Base-by-base conservation (phyloP, 2,113 vertebrate species). In the Circaetus gallicus region DNA sequence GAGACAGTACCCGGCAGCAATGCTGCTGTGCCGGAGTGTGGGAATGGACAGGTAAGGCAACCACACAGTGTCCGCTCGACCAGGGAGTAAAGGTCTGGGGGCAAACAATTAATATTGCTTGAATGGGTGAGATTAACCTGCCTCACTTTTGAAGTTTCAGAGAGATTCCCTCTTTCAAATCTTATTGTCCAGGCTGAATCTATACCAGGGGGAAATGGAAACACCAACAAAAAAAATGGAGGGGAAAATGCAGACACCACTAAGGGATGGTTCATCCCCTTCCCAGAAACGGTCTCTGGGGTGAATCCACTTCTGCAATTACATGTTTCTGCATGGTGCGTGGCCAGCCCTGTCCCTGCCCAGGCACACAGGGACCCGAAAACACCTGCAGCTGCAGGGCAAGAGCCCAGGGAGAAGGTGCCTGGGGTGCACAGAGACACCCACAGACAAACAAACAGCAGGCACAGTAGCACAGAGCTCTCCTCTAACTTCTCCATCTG, bases 301-400 rank as follows among this genome's bases (percentile, higher is more conserved):
- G 8, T 38, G 32, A 36, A 43, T 6, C 63, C 8, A 3, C 21
- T 31, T 25, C 62, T 36, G 36, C 52, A 36, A 3, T 24, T 21
- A 7, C 3, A 1, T 13, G 32, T 26, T 32, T n/a, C 62, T 29
- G 22, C 6, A 9, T 1, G 9, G 42, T 12, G n/a, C 1, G 0
- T 18, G 61, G 42, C 61, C 70, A 38, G 34, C 49, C 58, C 58
- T 59, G 29, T 18, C 55, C 36, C 36, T 63, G 58, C 82, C 28
- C 1, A 0, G 50, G 49, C 34, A 28, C 58, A 7, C 18, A 9
- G 52, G 29, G 42, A 56, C 42, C 42, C n/a, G 0, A 34, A 66
- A 40, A 7, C 42, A 29, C 71, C 42, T 6, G 1, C n/a, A 15
- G 61, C 71, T 22, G 42, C 83, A 49, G 26, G 29, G n/a, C 61